Evolutionary conservation across 2,888 invertebrate genomes (phyloP).

Genomic region (Marronus borbonicus): DNA sequence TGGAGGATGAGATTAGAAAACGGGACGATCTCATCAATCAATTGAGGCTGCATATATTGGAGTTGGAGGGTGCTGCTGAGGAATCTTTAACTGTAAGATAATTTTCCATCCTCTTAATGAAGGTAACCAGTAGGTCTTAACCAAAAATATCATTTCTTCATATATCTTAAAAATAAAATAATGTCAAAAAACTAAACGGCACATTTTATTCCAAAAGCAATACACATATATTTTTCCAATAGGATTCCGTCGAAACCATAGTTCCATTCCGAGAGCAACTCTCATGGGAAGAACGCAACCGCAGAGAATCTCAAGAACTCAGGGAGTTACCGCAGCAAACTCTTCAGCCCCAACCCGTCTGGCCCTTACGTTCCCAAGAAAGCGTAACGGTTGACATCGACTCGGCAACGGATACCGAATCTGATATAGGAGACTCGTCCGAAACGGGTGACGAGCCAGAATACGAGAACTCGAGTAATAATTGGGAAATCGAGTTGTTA

Average conservation of each 20-base stretch:
- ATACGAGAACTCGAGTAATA: conserved; percentile 66
- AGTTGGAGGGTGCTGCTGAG: conserved; percentile 73
- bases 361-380: conserved; percentile 53
- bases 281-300: conserved; percentile 83
- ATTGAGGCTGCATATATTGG: conserved; percentile 81
- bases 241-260: conserved; percentile 67
- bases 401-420: conserved; percentile 66
- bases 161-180: too few species aligned
- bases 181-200: background rate
- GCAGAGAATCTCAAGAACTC: conserved; percentile 80
- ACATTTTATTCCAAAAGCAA: background rate
- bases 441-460: conserved; percentile 66
- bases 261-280: conserved; percentile 65
- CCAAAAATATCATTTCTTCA: background rate
- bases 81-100: conserved; percentile 66
- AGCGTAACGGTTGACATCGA: conserved; percentile 62
- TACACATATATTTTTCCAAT: conserved; percentile 46
- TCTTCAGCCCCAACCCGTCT: conserved; percentile 62
- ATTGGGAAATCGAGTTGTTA: conserved; percentile 69
- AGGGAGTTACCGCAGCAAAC: conserved; percentile 74
- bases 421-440: conserved; percentile 64
- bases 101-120: background rate
- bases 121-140: background rate
- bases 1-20: conserved; percentile 86
- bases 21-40: conserved; percentile 87